These are phyloP conservation scores for Sinopyrophorus schimmeli DNA, from an alignment of 2,888 invertebrate species.

Conservation along the genomic window DNA sequence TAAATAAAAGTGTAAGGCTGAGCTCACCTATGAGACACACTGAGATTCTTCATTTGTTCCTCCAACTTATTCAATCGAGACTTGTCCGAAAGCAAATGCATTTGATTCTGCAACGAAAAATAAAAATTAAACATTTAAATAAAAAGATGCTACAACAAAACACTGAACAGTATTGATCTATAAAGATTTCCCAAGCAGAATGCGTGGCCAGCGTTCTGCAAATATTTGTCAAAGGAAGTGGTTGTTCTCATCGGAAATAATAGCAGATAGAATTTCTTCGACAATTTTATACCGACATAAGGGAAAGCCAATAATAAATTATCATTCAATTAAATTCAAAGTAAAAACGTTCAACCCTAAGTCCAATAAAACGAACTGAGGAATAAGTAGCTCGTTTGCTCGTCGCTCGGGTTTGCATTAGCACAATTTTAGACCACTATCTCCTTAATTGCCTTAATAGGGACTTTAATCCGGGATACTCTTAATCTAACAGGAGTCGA, in stretches of 20 bases:
- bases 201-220: slow-evolving; percentile 57
- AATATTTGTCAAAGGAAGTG: slow-evolving; percentile 71
- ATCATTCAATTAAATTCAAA: too few species aligned
- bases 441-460: slow-evolving; percentile 50
- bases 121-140: slow-evolving; percentile 1
- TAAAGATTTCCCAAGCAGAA: slow-evolving; percentile 50
- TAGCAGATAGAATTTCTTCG: slow-evolving; percentile 49
- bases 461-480: slow-evolving; percentile 46
- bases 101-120: slow-evolving; percentile 61
- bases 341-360: not conserved
- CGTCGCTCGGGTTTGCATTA: not conserved
- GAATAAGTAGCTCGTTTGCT: slow-evolving; percentile 1
- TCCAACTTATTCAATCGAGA: slow-evolving; percentile 68
- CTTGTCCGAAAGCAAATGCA: slow-evolving; percentile 67
- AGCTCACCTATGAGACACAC: slow-evolving; percentile 28
- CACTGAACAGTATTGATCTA: slow-evolving; percentile 53
- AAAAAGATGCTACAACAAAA: too few species aligned
- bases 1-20: too few species aligned
- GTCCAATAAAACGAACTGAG: not conserved
- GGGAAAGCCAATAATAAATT: not conserved
- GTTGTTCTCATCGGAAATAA: slow-evolving; percentile 59
- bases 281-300: slow-evolving; percentile 19
- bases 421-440: slow-evolving; percentile 31
- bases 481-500: slow-evolving; percentile 48
- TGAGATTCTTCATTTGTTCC: slow-evolving; percentile 63